Evolutionary conservation across 1,140 invertebrate species (phyloP), one percentile per base, ranked within the genome.

Genomic region (Brachionus angularis): DNA sequence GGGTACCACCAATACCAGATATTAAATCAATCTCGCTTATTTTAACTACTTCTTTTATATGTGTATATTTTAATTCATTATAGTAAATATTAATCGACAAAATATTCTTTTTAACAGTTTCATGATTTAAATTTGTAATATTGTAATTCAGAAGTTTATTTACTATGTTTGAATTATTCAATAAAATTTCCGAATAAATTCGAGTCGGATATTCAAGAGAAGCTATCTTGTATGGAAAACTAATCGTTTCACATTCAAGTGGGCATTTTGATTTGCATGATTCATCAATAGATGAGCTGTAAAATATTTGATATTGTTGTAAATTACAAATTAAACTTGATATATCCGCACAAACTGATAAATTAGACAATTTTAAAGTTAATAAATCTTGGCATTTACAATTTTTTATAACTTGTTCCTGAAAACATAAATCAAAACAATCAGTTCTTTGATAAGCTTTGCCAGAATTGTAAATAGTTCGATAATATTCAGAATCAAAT

Each of bases 31-130:
- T 46, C 3, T 23, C 12, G 27, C 21, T 67, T 25, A 50, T 67
- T 34, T 47, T 67, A 27, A 47, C 62, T 21, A 67, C 62, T 67
- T 67, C 62, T 47, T 46, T n/a, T 25, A 67, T 67, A 33, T 67
- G 33, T 50, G 42, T 67, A 25, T 67, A 67, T 3, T 50, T 18
- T 16, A 67, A 50, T 31, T 67, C 62, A 10, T 10, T 47, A 12
- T 47, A 67, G 4, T 67, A 67, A 49, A 67, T 36, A 31, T 67
- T 47, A 8, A 67, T 31, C 34, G 36, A 67, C 12, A 36, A 23
- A 2, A 67, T n/a, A 18, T 23, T 46, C 16, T 34, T 46, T 36
- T 50, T 67, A 5, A 67, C 18, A n/a, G 23, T 16, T n/a, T 67
- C 42, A 67, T 67, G 47, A 47, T 2, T 58, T 5, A 58, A 1